phyloP scores from a whole-genome alignment of 1,140 invertebrate species.

The Magallana gigas region DNA sequence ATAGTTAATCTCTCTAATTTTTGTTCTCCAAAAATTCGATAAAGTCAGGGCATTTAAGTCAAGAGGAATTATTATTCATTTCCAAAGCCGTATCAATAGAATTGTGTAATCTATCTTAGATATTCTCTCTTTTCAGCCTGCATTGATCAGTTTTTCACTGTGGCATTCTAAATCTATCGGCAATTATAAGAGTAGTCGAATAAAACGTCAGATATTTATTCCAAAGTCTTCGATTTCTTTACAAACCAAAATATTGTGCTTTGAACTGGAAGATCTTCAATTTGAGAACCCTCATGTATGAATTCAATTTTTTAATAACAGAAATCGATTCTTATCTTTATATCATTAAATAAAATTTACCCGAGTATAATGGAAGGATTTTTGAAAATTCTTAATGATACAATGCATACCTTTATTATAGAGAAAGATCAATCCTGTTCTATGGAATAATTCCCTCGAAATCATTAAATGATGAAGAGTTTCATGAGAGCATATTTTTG shows the following conservation, averaged over 20 bases:
- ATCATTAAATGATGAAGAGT: neutral
- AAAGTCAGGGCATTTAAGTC: no score
- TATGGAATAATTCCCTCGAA: neutral
- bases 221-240: slow-evolving; percentile 2
- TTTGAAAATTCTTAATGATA: neutral
- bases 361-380: neutral
- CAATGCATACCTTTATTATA: neutral
- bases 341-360: neutral
- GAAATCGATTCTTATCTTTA: neutral
- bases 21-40: no score
- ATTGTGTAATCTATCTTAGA: neutral
- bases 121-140: neutral
- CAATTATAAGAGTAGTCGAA: slow-evolving; percentile 20
- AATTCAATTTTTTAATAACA: neutral
- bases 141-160: neutral
- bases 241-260: neutral
- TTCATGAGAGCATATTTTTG: neutral
- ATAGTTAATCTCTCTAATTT: no score
- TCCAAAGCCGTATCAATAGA: neutral
- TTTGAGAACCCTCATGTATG: neutral
- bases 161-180: slow-evolving; percentile 14
- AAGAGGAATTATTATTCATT: no score
- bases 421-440: neutral
- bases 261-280: neutral
- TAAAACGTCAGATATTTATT: slow-evolving; percentile 1